Percentiles rank a stretch among this genome's conserved stretches.
Evolutionary conservation across 2,113 vertebrate species (phyloP).

Genomic region (Corythornis cristatus): DNA sequence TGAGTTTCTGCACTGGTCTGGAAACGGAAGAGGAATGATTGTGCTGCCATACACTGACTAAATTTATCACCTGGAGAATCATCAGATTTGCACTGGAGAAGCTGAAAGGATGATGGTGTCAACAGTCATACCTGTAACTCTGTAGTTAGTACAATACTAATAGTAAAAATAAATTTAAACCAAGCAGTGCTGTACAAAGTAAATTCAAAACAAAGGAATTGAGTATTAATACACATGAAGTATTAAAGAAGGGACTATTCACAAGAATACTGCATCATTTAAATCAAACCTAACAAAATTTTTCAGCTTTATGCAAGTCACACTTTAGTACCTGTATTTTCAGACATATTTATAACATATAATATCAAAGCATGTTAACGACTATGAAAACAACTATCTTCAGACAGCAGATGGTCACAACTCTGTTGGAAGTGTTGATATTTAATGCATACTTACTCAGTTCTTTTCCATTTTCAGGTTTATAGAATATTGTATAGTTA

Average conservation of each 20-base stretch:
- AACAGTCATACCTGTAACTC: neutral
- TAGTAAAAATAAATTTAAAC: neutral
- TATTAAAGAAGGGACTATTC: neutral
- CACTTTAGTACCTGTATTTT: neutral
- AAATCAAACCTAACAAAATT: neutral
- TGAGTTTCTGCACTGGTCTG: neutral
- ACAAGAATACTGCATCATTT: neutral
- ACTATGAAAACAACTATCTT: neutral
- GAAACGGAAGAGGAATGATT: neutral
- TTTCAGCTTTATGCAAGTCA: neutral
- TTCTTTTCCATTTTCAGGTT: constrained; percentile 52
- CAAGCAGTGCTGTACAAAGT: neutral
- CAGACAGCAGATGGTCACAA: neutral
- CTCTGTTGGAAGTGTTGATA: neutral
- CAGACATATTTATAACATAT: neutral
- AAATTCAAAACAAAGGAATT: neutral
- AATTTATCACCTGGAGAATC: neutral
- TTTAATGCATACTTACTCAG: constrained; percentile 65
- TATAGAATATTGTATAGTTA: constrained; percentile 79
- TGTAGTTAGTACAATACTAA: neutral
- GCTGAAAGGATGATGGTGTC: neutral
- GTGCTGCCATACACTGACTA: neutral
- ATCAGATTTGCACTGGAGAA: neutral
- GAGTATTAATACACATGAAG: neutral
- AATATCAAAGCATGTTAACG: neutral